These are phyloP conservation scores for Lasioglossum morio DNA, from an alignment of 2,888 invertebrate species.

Conservation along the genomic window DNA sequence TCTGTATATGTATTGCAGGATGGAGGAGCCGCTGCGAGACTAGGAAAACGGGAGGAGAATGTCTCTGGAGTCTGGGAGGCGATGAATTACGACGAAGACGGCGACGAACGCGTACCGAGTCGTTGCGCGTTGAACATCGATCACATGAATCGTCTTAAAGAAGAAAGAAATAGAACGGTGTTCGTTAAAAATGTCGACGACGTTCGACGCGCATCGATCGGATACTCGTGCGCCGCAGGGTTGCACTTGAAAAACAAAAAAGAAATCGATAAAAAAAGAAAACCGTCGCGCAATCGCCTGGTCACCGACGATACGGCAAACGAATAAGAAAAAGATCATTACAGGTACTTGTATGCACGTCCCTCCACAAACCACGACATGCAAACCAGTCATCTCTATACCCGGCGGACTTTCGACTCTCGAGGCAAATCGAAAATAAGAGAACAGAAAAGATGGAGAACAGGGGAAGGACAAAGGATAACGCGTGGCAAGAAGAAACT, in stretches of 20 bases:
- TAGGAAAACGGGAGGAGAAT: background rate
- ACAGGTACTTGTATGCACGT: slow-evolving; percentile 67
- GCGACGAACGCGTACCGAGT: background rate
- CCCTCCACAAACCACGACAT: slow-evolving; percentile 70
- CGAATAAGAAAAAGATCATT: slow-evolving; percentile 57
- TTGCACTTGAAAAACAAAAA: background rate
- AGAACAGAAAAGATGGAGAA: background rate
- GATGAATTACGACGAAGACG: slow-evolving; percentile 10
- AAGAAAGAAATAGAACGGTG: background rate
- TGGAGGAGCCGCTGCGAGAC: slow-evolving; percentile 12
- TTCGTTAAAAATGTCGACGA: background rate
- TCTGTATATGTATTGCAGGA: background rate
- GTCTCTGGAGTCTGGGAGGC: background rate
- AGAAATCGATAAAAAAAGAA: slow-evolving; percentile 9
- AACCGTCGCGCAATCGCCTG: slow-evolving; percentile 38
- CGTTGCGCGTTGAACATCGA: background rate
- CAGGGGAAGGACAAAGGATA: background rate
- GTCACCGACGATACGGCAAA: slow-evolving; percentile 46
- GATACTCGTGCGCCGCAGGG: background rate
- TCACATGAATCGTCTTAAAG: background rate
- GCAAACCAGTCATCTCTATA: slow-evolving; percentile 68
- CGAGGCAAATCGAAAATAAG: background rate
- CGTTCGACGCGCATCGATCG: background rate
- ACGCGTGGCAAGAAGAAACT: slow-evolving; percentile 65
- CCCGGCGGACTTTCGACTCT: slow-evolving; percentile 52